These are phyloP conservation scores for Lamprotornis superbus DNA, from an alignment of 2,113 vertebrate genomes.

Conservation along the genomic window DNA sequence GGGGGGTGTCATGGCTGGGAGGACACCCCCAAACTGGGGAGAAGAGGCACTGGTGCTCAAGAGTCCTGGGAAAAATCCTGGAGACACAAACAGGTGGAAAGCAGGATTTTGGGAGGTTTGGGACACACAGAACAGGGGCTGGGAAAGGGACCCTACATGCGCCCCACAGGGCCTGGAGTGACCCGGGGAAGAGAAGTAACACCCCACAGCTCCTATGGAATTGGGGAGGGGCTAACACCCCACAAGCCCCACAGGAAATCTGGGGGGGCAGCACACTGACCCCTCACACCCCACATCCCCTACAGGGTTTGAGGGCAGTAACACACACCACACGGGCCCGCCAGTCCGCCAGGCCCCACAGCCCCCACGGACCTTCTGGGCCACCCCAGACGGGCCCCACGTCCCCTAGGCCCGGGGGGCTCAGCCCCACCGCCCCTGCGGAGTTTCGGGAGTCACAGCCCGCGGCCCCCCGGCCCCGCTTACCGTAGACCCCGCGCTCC, in stretches of 20 bases:
- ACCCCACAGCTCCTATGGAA: no score
- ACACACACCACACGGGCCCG: not conserved
- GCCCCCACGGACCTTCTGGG: no score
- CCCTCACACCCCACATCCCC: not conserved
- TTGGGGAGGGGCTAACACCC: no score
- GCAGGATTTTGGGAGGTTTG: accelerated
- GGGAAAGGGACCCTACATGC: not conserved
- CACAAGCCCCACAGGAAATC: not conserved
- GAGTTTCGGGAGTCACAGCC: no score
- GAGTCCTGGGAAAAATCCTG: not conserved
- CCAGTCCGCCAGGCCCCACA: not conserved
- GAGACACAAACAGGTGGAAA: not conserved
- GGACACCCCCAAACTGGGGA: not conserved
- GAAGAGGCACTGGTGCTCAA: not conserved
- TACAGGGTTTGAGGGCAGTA: not conserved
- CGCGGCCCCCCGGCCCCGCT: no score
- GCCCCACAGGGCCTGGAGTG: not conserved
- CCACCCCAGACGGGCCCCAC: no score
- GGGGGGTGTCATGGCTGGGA: not conserved
- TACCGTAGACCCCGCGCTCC: not conserved
- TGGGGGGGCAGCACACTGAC: no score
- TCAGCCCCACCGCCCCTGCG: no score
- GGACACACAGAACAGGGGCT: not conserved
- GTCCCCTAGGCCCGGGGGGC: no score
- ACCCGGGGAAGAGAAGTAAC: not conserved